phyloP scores from a whole-genome alignment of 1,140 invertebrate genomes.

The Penaeus chinensis region DNA sequence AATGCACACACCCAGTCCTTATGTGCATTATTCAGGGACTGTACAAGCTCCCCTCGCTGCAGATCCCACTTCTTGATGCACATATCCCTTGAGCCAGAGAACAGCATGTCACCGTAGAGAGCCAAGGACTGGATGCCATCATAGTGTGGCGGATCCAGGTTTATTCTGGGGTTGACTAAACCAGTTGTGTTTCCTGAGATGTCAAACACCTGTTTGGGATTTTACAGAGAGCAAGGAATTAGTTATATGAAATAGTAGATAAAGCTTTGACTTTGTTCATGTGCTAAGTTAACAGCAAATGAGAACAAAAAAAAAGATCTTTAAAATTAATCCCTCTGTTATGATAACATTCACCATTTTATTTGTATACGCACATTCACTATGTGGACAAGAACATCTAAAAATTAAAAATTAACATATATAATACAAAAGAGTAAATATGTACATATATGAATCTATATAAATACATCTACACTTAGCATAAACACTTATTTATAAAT shows the following conservation, averaged over 20 bases:
- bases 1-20: conserved; percentile 90
- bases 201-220: conserved; percentile 73
- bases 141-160: conserved; percentile 89
- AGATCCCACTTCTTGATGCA: conserved; percentile 92
- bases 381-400: too few relatives aligned
- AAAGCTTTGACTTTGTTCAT: not conserved
- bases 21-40: conserved; percentile 88
- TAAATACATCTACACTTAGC: too few relatives aligned
- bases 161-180: conserved; percentile 75
- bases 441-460: too few relatives aligned
- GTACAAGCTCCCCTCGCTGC: conserved; percentile 74
- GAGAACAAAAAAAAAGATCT: too few relatives aligned
- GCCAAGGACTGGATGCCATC: conserved; percentile 87
- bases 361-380: too few relatives aligned
- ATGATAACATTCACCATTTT: too few relatives aligned
- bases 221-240: too few relatives aligned
- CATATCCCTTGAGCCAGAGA: conserved; percentile 87
- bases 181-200: conserved; percentile 73
- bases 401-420: too few relatives aligned
- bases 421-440: too few relatives aligned
- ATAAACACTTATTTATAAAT: not conserved
- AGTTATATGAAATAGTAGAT: too few relatives aligned
- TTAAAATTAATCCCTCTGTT: too few relatives aligned
- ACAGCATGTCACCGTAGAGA: conserved; percentile 76
- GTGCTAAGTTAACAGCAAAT: not conserved